These are phyloP conservation scores for Tauraco erythrolophus DNA, from an alignment of 2,113 vertebrate species.

Conservation along the genomic window DNA sequence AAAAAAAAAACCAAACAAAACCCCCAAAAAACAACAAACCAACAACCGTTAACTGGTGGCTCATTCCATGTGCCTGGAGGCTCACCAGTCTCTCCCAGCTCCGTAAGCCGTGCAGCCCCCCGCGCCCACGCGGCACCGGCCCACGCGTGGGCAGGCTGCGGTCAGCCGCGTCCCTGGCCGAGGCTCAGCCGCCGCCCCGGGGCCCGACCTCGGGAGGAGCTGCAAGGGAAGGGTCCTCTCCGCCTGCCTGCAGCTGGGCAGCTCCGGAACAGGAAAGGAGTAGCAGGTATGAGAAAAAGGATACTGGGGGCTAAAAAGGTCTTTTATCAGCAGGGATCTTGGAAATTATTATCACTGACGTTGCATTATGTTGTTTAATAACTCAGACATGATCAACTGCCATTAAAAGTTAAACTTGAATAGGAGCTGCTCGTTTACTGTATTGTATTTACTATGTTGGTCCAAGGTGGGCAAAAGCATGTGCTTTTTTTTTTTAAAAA, in stretches of 20 bases:
- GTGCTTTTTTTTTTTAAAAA: background rate
- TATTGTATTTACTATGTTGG: background rate
- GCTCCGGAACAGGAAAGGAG: background rate
- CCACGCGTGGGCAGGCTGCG: background rate
- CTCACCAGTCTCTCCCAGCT: background rate
- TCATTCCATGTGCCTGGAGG: background rate
- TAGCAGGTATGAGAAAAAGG: background rate
- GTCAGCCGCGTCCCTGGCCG: background rate
- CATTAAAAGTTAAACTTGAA: background rate
- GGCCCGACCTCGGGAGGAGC: background rate
- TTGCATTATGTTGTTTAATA: background rate
- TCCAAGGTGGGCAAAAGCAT: background rate
- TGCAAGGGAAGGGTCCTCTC: accelerated
- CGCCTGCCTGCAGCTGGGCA: accelerated
- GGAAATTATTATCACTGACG: accelerated
- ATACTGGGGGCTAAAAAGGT: too few species aligned
- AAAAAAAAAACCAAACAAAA: too few species aligned
- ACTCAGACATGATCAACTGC: background rate
- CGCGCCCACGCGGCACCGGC: background rate
- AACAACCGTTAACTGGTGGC: background rate
- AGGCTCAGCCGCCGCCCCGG: background rate
- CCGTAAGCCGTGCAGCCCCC: background rate
- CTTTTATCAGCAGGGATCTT: background rate
- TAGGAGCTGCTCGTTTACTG: background rate
- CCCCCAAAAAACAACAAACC: too few species aligned